Percentiles rank a stretch among this genome's conserved stretches.
These are phyloP conservation scores for Styela clava DNA, from an alignment of 23 tunicate genomes.

Conservation along the genomic window DNA sequence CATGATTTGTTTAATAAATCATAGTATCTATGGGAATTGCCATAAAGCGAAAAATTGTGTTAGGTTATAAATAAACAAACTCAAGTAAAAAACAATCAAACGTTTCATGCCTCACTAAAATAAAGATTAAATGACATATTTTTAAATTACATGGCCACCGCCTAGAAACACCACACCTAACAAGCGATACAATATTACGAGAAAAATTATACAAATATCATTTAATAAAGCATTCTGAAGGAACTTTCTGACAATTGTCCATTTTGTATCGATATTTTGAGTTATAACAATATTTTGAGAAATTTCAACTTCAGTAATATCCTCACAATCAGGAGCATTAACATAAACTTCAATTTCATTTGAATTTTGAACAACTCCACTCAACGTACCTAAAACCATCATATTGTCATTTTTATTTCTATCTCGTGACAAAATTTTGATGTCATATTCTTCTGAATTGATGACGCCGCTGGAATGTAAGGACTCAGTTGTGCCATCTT, in stretches of 20 bases:
- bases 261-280: too few species aligned
- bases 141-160: too few species aligned
- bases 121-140: too few species aligned
- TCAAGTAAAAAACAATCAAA: too few species aligned
- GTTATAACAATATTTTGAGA: too few species aligned
- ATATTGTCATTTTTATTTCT: not conserved
- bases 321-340: not conserved
- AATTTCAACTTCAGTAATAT: too few species aligned
- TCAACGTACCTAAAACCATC: not conserved
- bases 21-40: too few species aligned
- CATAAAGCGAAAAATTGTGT: too few species aligned
- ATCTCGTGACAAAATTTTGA: slow-evolving; percentile 50
- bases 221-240: not conserved
- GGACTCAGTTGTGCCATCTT: not conserved
- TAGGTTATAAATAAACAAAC: too few species aligned
- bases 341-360: not conserved
- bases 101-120: too few species aligned
- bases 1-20: too few species aligned
- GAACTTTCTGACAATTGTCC: not conserved
- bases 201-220: not conserved
- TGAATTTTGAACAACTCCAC: not conserved
- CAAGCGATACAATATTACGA: not conserved
- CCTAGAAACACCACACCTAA: not conserved
- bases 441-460: slow-evolving; percentile 57
- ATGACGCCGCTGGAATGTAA: not conserved